Evolutionary conservation across 2,113 vertebrate species (phyloP).

Genomic region (Platanista minor): DNA sequence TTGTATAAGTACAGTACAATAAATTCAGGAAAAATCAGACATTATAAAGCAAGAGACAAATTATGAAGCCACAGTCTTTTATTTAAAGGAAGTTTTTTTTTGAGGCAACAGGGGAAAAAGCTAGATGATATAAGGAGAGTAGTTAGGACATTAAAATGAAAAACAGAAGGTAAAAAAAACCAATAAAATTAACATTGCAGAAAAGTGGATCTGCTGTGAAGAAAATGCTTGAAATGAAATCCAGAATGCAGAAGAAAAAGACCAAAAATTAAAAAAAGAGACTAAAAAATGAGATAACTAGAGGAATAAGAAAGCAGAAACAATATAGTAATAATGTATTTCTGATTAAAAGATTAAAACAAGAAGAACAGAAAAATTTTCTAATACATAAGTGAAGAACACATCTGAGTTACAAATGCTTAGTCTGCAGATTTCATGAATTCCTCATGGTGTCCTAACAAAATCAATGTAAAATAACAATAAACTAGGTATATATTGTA

Average conservation of each 20-base stretch:
- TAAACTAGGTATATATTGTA: neutral
- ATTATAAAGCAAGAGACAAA: neutral
- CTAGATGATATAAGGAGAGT: neutral
- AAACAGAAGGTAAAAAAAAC: neutral
- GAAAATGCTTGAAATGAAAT: neutral
- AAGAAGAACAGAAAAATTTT: neutral
- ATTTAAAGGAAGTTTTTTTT: neutral
- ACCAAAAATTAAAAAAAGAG: neutral
- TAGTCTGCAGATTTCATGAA: neutral
- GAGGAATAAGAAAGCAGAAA: neutral
- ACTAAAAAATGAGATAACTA: neutral
- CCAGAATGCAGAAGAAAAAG: neutral
- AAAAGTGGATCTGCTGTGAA: neutral
- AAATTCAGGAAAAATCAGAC: neutral
- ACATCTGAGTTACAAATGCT: neutral
- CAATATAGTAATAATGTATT: neutral
- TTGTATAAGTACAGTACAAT: neutral
- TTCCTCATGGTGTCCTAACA: neutral
- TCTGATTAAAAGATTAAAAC: neutral
- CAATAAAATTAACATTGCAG: neutral
- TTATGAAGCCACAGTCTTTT: neutral
- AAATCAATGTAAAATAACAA: neutral
- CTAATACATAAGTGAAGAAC: neutral
- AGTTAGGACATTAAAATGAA: neutral
- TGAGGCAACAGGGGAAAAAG: neutral